Evolutionary conservation across 2,113 vertebrate species (phyloP).

Genomic region (Macroglossus sobrinus): DNA sequence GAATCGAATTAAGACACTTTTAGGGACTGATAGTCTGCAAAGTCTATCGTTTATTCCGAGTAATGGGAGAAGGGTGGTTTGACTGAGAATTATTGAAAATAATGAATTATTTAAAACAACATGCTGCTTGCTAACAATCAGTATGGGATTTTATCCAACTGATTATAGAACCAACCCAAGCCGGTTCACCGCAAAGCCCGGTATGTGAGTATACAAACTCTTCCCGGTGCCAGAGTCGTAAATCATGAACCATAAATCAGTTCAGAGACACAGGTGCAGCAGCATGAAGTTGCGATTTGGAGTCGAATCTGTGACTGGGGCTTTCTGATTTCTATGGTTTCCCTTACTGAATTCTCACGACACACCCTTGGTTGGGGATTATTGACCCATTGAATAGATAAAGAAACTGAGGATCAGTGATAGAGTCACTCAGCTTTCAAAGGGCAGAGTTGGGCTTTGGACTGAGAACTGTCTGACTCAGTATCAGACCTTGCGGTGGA

Average conservation of each 20-base stretch:
- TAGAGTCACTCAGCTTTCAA: background rate
- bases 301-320: background rate
- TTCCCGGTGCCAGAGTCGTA: background rate
- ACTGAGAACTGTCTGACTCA: background rate
- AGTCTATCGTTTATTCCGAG: background rate
- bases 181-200: background rate
- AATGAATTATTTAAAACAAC: background rate
- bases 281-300: too few species aligned
- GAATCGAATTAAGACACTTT: background rate
- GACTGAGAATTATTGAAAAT: background rate
- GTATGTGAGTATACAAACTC: background rate
- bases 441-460: background rate
- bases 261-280: background rate
- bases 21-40: background rate
- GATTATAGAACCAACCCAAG: background rate
- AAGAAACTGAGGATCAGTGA: background rate
- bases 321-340: background rate
- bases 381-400: background rate
- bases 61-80: background rate
- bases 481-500: background rate
- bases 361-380: background rate
- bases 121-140: background rate
- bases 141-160: background rate
- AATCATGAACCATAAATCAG: background rate
- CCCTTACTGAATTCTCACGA: background rate